Conservation (phyloP, 64 coral and sea anemone species). For the Porites australiensis region DNA sequence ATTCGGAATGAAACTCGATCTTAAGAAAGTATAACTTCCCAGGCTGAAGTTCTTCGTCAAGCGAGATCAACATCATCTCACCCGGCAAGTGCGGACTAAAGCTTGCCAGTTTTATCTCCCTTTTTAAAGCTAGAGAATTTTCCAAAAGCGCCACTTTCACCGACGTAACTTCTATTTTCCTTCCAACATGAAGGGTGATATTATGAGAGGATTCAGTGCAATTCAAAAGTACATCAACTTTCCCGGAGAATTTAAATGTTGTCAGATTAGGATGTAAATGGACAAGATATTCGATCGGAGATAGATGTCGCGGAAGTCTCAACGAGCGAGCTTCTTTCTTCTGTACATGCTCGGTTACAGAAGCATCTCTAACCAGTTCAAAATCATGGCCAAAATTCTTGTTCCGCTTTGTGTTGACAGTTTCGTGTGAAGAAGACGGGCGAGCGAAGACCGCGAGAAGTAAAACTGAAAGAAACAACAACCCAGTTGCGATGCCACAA, state of each 20-base stretch:
- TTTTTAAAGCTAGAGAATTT: not conserved
- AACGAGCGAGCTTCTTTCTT: not conserved
- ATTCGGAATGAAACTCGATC: slow-evolving; percentile 5
- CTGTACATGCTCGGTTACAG: not conserved
- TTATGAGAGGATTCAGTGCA: slow-evolving; percentile 7
- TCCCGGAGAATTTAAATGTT: slow-evolving; percentile 24
- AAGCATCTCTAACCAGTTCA: slow-evolving; percentile 4
- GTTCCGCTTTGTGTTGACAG: not conserved
- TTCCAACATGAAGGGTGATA: slow-evolving; percentile 39
- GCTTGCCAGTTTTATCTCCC: not conserved
- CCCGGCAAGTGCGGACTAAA: not conserved
- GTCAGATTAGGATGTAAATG: slow-evolving; percentile 49
- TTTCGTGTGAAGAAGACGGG: slow-evolving; percentile 24
- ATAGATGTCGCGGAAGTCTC: slow-evolving; percentile 28
- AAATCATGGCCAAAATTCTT: slow-evolving; percentile 24
- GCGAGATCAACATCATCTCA: slow-evolving; percentile 20
- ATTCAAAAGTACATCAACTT: slow-evolving; percentile 1
- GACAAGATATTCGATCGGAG: slow-evolving; percentile 44
- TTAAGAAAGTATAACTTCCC: slow-evolving; percentile 14
- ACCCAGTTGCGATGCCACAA: not conserved
- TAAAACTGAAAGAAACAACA: slow-evolving; percentile 31
- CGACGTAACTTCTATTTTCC: not conserved
- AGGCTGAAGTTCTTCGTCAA: not conserved
- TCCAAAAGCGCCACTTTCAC: not conserved
- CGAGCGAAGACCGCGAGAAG: slow-evolving; percentile 29